A percentile compares a stretch with the other conserved stretches of the same genome.
Evolutionary conservation across 1,140 invertebrate genomes (phyloP).

Genomic region (Microplitis mediator): DNA sequence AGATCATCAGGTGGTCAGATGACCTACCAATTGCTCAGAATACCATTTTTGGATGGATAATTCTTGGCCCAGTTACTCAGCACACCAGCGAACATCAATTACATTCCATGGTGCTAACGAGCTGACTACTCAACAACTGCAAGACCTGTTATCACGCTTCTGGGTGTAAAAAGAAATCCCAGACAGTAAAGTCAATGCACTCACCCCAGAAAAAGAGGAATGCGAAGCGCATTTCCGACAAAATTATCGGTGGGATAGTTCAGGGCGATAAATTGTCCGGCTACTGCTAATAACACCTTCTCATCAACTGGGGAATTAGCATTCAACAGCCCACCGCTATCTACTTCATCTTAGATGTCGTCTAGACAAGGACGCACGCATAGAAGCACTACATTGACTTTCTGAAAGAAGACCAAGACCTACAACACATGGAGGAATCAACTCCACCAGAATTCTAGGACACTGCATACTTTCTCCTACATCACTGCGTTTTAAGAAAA

Average conservation of each 20-base stretch:
- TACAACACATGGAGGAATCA: slow-evolving; percentile 35
- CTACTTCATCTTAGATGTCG: background rate
- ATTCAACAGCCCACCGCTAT: background rate
- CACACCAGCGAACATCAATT: background rate
- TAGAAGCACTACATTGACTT: too few relatives aligned
- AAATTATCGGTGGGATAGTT: background rate
- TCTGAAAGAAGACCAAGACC: slow-evolving; percentile 34
- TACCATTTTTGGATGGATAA: background rate
- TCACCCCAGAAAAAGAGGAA: background rate
- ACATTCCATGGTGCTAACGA: background rate
- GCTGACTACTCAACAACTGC: background rate
- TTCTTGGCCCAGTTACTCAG: background rate
- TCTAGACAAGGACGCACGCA: slow-evolving; percentile 2
- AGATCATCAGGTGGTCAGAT: too few relatives aligned
- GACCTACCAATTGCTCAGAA: background rate
- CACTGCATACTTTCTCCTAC: slow-evolving; percentile 42
- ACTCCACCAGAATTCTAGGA: background rate
- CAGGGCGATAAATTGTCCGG: background rate
- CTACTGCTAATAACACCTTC: background rate
- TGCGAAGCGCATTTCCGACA: background rate
- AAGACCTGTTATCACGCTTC: background rate
- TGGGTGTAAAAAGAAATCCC: background rate
- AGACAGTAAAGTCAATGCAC: background rate
- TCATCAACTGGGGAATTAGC: background rate
- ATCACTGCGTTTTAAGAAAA: slow-evolving; percentile 43